phyloP scores from a whole-genome alignment of 2,888 invertebrate species.

The Zelleria hepariella region DNA sequence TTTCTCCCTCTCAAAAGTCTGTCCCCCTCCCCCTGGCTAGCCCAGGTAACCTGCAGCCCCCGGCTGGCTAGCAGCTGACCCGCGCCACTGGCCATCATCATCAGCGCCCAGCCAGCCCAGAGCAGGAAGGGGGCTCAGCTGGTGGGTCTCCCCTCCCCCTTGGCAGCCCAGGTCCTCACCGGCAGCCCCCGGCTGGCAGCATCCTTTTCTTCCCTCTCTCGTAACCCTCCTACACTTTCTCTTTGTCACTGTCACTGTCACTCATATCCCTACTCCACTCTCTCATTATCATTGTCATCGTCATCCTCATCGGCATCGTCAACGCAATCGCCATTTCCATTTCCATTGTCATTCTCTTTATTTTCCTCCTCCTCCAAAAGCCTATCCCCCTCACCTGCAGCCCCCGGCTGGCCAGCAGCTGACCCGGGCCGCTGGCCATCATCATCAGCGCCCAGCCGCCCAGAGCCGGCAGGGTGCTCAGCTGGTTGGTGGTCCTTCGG shows the following conservation, averaged over 20 bases:
- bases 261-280: too few species aligned
- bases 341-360: too few species aligned
- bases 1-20: too few species aligned
- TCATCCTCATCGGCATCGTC: too few species aligned
- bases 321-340: too few species aligned
- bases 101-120: conserved; percentile 68
- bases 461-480: conserved; percentile 64
- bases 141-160: conserved; percentile 70
- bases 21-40: neutral
- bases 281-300: too few species aligned
- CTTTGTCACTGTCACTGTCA: too few species aligned
- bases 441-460: conserved; percentile 71
- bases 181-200: neutral
- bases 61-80: conserved; percentile 42
- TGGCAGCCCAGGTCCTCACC: conserved; percentile 54
- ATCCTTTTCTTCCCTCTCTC: too few species aligned
- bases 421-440: conserved; percentile 48
- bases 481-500: conserved; percentile 66
- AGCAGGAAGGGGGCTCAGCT: conserved; percentile 65
- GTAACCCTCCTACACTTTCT: too few species aligned
- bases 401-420: conserved; percentile 44
- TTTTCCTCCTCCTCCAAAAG: too few species aligned
- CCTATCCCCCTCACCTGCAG: conserved; percentile 32
- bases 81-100: conserved; percentile 58
- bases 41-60: conserved; percentile 35